Evolutionary conservation across 2,113 vertebrate species (phyloP).

Genomic region (Cyphomyrus plagiostoma): DNA sequence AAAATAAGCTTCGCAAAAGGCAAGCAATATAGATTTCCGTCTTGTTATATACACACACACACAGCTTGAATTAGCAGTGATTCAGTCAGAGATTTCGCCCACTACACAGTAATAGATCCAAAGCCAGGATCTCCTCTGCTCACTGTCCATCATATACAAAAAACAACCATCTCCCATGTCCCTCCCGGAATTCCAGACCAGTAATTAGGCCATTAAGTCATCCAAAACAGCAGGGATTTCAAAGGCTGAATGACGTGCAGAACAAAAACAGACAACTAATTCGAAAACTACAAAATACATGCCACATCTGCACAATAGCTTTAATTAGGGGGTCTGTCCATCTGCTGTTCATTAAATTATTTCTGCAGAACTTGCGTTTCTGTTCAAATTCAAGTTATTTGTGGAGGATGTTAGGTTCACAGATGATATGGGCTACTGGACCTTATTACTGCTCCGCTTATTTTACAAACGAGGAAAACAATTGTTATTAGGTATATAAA

Average conservation of each 20-base stretch:
- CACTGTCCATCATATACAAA: not conserved
- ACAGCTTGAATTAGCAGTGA: not conserved
- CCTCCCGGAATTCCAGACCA: not conserved
- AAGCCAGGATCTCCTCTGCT: not conserved
- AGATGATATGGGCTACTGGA: not conserved
- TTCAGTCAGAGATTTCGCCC: not conserved
- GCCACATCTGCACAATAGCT: not conserved
- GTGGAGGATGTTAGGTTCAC: not conserved
- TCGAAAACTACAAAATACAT: not conserved
- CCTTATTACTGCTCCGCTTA: not conserved
- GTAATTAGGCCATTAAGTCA: not conserved
- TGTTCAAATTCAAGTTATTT: not conserved
- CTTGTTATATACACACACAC: not conserved
- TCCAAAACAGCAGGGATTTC: not conserved
- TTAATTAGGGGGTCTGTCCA: not conserved
- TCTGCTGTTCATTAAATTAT: not conserved
- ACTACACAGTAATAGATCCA: not conserved
- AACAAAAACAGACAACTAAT: not conserved
- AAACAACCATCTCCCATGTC: not conserved
- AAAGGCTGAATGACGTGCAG: not conserved
- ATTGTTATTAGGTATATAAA: not conserved
- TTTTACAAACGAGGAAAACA: not conserved
- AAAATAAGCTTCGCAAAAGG: conserved; percentile 5
- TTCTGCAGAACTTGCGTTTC: not conserved
- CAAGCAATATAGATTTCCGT: not conserved